Evolutionary conservation across 2,113 vertebrate species (phyloP), one percentile per base, ranked within the genome.

Genomic region (Mirza zaza): DNA sequence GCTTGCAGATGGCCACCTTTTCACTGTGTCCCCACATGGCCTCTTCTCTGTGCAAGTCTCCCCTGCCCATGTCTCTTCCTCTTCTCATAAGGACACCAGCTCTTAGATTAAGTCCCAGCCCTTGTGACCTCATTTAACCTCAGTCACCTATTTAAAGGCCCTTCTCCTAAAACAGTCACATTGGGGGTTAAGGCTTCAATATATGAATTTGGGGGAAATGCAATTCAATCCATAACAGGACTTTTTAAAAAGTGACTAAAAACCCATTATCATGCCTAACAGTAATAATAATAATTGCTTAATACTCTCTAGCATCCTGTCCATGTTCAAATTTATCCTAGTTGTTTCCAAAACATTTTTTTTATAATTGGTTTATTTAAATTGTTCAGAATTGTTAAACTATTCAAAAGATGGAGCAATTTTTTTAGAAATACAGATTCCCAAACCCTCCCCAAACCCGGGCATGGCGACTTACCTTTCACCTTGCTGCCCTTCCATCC

Each of bases 401-500:
- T 17, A 17, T 76, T 88, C 57, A 76, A 50, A 95, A 42, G 32
- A 57, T n/a, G 20, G n/a, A 57, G 20, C 6, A 9, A 8, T 65
- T 67, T 73, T 73, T 80, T 81, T 82, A 48, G 75, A 91, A 93
- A 68, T 45, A 29, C 79, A 87, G 55, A 93, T 71, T 75, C n/a
- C 65, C 15, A 92, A 29, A 34, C 12, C 63, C 9, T 6, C 32
- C 17, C 27, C 63, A 25, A 8, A 6, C n/a, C 13, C 27, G 57
- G 8, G 39, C 39, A 21, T 63, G 20, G 39, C 18, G 36, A 79
- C 27, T 81, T 25, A 94, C 25, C 36, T 65, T 52, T 23, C 17
- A 3, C 17, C n/a, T 85, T 52, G 52, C 52, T 88, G 45, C 32
- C 32, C 36, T 29, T 23, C 45, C 8, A 39, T 20, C 25, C 20